Conservation (phyloP, 2,113 vertebrate genomes). For the Butastur rufipennis region DNA sequence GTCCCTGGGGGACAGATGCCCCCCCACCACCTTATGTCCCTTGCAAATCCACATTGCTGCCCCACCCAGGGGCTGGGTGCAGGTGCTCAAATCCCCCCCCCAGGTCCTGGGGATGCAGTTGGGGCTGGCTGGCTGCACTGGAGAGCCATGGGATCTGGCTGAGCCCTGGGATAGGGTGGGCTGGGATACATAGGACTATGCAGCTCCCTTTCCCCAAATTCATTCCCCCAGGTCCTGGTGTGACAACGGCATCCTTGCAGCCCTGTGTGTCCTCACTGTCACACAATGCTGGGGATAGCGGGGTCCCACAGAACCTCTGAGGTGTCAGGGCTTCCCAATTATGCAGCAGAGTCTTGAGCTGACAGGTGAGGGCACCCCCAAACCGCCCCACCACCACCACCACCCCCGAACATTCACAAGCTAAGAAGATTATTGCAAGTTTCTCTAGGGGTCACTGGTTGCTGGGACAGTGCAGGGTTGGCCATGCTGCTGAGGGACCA, state of each 20-base stretch:
- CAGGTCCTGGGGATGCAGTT: not conserved
- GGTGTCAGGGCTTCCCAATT: not conserved
- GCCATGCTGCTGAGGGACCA: not conserved
- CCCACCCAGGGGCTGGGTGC: not conserved
- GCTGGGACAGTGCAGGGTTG: not conserved
- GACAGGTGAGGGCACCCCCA: not conserved
- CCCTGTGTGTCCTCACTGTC: not conserved
- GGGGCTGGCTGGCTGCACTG: not conserved
- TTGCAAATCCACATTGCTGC: not conserved
- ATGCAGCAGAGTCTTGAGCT: not conserved
- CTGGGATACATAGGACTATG: fast-evolving
- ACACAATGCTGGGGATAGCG: not conserved
- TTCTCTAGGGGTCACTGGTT: no score
- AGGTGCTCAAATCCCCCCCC: not conserved
- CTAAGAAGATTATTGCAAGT: not conserved
- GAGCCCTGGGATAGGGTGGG: not conserved
- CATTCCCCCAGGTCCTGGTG: not conserved
- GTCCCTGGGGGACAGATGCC: not conserved
- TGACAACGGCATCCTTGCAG: not conserved
- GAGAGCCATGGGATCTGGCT: fast-evolving
- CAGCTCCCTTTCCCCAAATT: not conserved
- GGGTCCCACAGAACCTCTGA: not conserved
- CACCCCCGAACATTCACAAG: not conserved
- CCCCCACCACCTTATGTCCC: not conserved
- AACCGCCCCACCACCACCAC: no score